phyloP scores from a whole-genome alignment of 92 coral and sea anemone genomes.

The Heteractis magnifica region DNA sequence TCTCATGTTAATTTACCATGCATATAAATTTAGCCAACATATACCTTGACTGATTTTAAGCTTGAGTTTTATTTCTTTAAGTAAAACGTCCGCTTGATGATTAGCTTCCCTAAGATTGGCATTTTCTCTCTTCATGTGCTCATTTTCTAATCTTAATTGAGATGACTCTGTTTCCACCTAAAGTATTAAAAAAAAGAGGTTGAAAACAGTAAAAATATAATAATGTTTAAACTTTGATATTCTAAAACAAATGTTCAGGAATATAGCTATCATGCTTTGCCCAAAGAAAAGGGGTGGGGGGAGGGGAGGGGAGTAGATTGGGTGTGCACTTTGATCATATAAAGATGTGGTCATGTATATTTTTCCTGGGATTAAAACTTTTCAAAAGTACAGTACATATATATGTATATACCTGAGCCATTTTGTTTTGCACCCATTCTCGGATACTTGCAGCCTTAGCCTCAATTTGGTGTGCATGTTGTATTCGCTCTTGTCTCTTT shows the following conservation, averaged over 20 bases:
- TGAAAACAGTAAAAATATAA: not conserved
- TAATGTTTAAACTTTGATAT: not conserved
- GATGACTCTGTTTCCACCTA: conserved; percentile 37
- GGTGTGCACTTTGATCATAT: too few relatives aligned
- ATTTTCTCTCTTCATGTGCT: conserved; percentile 49
- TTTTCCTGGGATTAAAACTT: too few relatives aligned
- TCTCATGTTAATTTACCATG: not conserved
- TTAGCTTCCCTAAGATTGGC: conserved; percentile 53
- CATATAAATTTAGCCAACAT: not conserved
- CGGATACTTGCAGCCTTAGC: conserved; percentile 80
- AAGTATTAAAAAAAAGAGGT: not conserved
- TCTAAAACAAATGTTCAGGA: not conserved
- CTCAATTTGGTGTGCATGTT: conserved; percentile 73
- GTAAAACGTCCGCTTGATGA: conserved; percentile 55
- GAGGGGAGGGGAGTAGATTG: too few relatives aligned
- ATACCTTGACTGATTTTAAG: conserved; percentile 69
- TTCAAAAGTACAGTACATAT: too few relatives aligned
- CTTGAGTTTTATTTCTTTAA: conserved; percentile 69
- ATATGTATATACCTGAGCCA: conserved; percentile 53
- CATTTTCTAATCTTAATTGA: conserved; percentile 32
- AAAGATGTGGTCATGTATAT: too few relatives aligned
- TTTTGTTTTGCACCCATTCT: conserved; percentile 87
- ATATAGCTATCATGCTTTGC: too few relatives aligned
- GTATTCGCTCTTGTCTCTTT: conserved; percentile 43
- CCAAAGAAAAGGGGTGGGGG: too few relatives aligned